Percentiles rank a stretch among this genome's conserved stretches.
These are phyloP conservation scores for Brachyhypopomus occidentalis DNA, from an alignment of 2,113 vertebrate genomes.

Conservation along the genomic window DNA sequence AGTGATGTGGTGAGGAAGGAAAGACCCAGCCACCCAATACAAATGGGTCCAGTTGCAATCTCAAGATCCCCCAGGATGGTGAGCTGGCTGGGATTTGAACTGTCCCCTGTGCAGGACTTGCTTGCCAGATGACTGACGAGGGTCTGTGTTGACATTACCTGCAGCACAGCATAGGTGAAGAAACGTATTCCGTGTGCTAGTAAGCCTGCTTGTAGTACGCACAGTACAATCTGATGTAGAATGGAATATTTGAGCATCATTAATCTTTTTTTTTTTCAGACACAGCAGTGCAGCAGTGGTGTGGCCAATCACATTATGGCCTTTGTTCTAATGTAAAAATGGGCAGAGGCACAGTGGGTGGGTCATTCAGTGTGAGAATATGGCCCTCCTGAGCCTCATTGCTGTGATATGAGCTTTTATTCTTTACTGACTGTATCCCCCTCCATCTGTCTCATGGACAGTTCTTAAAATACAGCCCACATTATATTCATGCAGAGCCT, in stretches of 20 bases:
- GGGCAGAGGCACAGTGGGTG: conserved; percentile 1
- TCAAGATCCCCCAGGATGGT: not conserved
- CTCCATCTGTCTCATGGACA: conserved; percentile 2
- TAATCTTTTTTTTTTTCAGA: not conserved
- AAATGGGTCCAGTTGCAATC: not conserved
- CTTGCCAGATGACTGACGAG: not conserved
- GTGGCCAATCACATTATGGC: not conserved
- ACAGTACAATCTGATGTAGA: not conserved
- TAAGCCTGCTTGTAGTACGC: not conserved
- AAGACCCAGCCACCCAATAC: not conserved
- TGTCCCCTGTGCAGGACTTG: not conserved
- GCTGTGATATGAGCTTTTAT: conserved; percentile 12
- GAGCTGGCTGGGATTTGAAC: not conserved
- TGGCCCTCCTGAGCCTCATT: conserved; percentile 13
- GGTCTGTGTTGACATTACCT: not conserved
- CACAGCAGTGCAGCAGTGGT: not conserved
- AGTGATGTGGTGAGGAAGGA: not conserved
- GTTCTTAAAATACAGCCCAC: conserved; percentile 11
- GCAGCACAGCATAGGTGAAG: not conserved
- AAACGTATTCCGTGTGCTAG: not conserved
- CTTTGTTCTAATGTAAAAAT: conserved; percentile 2
- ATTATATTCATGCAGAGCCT: not conserved
- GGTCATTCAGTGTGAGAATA: conserved; percentile 14
- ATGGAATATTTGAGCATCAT: not conserved
- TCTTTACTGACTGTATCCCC: conserved; percentile 33